A percentile compares a stretch with the other conserved stretches of the same genome.
Conservation (phyloP, 1,140 invertebrate genomes). For the Saccostrea glomerata region DNA sequence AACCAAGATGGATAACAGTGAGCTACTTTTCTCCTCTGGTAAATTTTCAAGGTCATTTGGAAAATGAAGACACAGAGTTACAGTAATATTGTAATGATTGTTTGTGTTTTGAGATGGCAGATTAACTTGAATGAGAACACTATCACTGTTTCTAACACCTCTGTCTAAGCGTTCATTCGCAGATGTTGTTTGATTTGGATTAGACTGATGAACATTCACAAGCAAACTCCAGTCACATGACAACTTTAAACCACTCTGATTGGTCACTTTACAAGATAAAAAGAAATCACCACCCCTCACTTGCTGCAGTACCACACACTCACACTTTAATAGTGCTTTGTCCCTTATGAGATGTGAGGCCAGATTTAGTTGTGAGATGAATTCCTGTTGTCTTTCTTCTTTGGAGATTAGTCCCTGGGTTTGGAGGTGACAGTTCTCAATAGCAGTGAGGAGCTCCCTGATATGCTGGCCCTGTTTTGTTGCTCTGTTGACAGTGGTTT, state of each 20-base stretch:
- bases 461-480: constrained; percentile 39
- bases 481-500: not conserved
- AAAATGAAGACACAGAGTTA: constrained; percentile 16
- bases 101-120: not conserved
- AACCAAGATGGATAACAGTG: not conserved
- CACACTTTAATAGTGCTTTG: not conserved
- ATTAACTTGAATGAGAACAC: not conserved
- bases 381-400: constrained; percentile 16
- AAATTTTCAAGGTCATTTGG: not conserved
- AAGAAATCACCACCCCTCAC: constrained; percentile 15
- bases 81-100: not conserved
- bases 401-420: not conserved
- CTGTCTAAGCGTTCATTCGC: not conserved
- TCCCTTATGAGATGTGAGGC: constrained; percentile 14
- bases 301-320: not conserved
- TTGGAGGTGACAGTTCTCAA: constrained; percentile 47
- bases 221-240: constrained; percentile 48
- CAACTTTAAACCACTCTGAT: constrained; percentile 39
- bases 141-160: not conserved
- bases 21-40: not conserved
- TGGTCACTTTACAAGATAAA: constrained; percentile 41
- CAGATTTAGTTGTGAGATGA: constrained; percentile 44
- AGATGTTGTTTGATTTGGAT: constrained; percentile 28
- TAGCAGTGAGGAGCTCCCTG: constrained; percentile 39
- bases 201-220: constrained; percentile 16